Conservation (phyloP, 2,888 invertebrate genomes). For the Branchipolynoe longqiensis region DNA sequence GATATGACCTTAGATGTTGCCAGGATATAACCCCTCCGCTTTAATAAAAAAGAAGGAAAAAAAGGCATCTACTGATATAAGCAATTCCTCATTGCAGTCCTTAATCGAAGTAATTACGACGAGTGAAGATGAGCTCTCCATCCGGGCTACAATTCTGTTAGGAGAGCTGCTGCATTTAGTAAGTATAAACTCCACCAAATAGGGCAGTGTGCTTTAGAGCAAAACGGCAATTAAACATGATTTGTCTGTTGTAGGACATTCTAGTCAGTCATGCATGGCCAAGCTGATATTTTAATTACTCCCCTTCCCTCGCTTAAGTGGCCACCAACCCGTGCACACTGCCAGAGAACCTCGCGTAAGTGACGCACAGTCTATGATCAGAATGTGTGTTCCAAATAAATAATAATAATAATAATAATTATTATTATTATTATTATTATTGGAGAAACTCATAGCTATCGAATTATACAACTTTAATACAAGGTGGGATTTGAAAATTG, state of each 20-base stretch:
- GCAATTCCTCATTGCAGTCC: slow-evolving; percentile 83
- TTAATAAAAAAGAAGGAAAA: neutral
- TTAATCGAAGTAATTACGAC: slow-evolving; percentile 93
- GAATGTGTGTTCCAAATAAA: neutral
- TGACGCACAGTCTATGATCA: slow-evolving; percentile 38
- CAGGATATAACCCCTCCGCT: too few species aligned
- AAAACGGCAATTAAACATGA: neutral
- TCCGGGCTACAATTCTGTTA: slow-evolving; percentile 93
- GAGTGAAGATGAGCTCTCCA: slow-evolving; percentile 93
- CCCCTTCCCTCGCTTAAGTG: slow-evolving; percentile 86
- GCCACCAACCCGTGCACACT: slow-evolving; percentile 84
- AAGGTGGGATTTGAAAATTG: too few species aligned
- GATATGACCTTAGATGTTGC: too few species aligned
- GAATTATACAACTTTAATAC: too few species aligned
- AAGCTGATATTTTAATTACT: neutral
- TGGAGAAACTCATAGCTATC: too few species aligned
- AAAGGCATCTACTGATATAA: too few species aligned
- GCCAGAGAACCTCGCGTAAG: slow-evolving; percentile 74
- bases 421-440: too few species aligned
- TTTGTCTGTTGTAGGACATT: neutral
- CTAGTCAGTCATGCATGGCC: neutral
- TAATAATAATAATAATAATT: too few species aligned
- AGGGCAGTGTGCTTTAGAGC: neutral
- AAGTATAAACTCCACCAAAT: slow-evolving; percentile 64
- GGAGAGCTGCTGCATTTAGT: slow-evolving; percentile 93